Conservation (phyloP, 1,140 invertebrate species). For the Adelges cooleyi region DNA sequence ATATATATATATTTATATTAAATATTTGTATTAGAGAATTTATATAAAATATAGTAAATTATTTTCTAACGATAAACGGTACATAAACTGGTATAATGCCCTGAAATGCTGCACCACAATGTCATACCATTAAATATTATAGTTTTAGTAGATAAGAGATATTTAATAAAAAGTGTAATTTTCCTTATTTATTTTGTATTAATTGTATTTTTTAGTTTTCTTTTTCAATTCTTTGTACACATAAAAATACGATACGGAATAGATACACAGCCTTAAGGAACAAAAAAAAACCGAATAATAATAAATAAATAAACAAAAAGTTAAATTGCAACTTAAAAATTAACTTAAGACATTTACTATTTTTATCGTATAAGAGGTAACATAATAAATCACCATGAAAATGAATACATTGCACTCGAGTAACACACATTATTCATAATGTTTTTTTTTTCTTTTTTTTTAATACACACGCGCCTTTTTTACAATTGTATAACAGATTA, state of each 20-base stretch:
- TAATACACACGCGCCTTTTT: not conserved
- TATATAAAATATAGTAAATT: conserved; percentile 14
- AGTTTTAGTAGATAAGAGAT: no score
- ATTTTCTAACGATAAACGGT: conserved; percentile 19
- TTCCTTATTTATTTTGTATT: no score
- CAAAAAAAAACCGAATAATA: conserved; percentile 23
- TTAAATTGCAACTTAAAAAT: conserved; percentile 12
- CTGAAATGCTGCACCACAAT: conserved; percentile 16
- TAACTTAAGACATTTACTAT: conserved; percentile 25
- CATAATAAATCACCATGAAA: conserved; percentile 26
- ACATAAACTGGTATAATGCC: conserved; percentile 12
- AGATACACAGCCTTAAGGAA: conserved; percentile 25
- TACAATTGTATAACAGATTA: no score
- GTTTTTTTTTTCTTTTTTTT: not conserved
- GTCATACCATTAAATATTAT: not conserved
- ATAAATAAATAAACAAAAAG: no score
- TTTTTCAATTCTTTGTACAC: conserved; percentile 8
- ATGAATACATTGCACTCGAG: conserved; percentile 26
- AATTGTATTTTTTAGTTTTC: not conserved
- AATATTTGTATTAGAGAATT: not conserved
- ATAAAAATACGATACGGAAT: conserved; percentile 4
- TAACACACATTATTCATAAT: conserved; percentile 21
- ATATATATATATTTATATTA: conserved; percentile 7
- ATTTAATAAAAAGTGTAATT: no score
- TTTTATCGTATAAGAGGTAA: conserved; percentile 21